phyloP scores from a whole-genome alignment of 1,140 invertebrate species.

The Streblospio benedicti region DNA sequence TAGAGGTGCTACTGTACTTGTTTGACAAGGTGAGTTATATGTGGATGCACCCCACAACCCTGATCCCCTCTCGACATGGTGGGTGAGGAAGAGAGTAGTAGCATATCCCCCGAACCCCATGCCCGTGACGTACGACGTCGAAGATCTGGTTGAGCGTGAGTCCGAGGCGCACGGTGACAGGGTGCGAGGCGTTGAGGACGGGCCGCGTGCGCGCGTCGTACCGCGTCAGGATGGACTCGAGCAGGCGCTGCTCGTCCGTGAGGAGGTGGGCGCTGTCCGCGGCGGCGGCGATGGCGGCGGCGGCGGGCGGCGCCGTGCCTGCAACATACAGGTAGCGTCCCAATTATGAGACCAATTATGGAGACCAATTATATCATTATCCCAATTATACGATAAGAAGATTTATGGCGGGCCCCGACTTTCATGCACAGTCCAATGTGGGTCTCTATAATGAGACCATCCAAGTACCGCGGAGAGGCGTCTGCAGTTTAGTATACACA shows the following conservation, averaged over 20 bases:
- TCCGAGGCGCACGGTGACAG: conserved; percentile 90
- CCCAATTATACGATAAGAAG: too few species aligned
- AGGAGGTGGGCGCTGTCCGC: background rate
- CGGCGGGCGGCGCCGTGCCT: too few species aligned
- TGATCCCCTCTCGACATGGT: background rate
- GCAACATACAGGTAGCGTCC: too few species aligned
- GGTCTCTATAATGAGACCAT: too few species aligned
- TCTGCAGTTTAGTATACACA: too few species aligned
- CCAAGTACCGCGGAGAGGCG: too few species aligned
- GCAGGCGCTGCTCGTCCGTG: conserved; percentile 86
- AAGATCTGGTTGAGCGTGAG: conserved; percentile 98
- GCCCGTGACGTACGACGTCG: conserved; percentile 80
- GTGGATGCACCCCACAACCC: background rate
- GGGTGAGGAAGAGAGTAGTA: background rate
- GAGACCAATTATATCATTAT: too few species aligned
- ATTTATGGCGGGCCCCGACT: too few species aligned
- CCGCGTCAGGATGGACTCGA: conserved; percentile 81
- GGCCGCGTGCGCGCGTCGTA: conserved; percentile 96
- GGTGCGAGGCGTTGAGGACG: conserved; percentile 92
- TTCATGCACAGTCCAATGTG: too few species aligned
- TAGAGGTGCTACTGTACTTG: background rate
- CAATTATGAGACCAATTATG: too few species aligned
- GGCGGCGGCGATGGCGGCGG: too few species aligned
- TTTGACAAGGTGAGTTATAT: background rate
- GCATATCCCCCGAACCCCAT: too few species aligned